Evolutionary conservation across 2,888 invertebrate genomes (phyloP).

Genomic region (Ochropacha duplaris): DNA sequence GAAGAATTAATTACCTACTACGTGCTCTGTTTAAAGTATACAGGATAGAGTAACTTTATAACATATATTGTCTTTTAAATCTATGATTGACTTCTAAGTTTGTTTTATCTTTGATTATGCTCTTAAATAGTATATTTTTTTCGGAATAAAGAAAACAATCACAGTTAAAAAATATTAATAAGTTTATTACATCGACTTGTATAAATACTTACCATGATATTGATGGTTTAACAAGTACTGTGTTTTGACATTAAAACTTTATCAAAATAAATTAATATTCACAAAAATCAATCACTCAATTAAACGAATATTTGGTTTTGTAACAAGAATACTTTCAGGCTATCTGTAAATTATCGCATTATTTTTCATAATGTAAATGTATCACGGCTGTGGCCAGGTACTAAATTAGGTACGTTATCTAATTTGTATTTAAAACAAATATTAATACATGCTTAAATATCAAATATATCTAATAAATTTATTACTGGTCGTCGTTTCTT

Average conservation of each 20-base stretch:
- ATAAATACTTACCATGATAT: neutral
- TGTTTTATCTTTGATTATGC: no score
- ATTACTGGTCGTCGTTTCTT: slow-evolving; percentile 68
- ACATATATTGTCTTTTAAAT: no score
- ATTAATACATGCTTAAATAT: slow-evolving; percentile 55
- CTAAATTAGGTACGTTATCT: slow-evolving; percentile 32
- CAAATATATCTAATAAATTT: slow-evolving; percentile 72
- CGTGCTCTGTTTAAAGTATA: no score
- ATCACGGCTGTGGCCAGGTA: slow-evolving; percentile 21
- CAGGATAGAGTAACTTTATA: no score
- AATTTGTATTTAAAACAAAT: slow-evolving; percentile 55
- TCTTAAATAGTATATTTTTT: neutral
- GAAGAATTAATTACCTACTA: neutral
- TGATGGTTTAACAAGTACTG: neutral
- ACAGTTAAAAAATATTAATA: neutral
- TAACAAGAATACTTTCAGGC: neutral
- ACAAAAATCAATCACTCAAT: neutral
- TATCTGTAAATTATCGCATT: neutral
- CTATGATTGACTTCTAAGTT: no score
- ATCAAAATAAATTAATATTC: neutral
- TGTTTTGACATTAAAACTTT: neutral
- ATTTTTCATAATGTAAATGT: slow-evolving; percentile 5
- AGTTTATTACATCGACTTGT: neutral
- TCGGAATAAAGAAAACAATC: neutral
- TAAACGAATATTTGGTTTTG: neutral